Base-by-base conservation (phyloP, 2,113 vertebrate genomes). In the Synchiropus splendidus region DNA sequence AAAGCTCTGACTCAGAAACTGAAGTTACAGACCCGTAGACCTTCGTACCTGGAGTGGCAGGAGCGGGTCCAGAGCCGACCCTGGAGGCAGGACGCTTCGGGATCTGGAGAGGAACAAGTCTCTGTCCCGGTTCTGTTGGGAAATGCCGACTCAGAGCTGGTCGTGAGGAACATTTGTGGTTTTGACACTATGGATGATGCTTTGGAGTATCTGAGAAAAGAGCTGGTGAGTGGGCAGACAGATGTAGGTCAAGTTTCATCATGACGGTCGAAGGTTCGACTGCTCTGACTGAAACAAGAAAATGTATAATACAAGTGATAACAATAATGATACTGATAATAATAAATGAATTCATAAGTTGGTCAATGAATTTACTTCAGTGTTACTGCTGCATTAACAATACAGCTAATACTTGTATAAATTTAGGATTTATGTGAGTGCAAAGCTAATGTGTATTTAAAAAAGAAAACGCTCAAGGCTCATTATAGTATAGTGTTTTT, bases 11-110 rank as follows among this genome's bases (percentile, higher is more conserved):
- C 94, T 0, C 87, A 88, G 54, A 94, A 92, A 67, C 80, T 98
- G 62, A 92, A 89, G 61, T 50, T 98, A 13, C 85, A 98, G 74
- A 97, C 93, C 0, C 83, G 94, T 45, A 74, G 92, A 52, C 91
- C 92, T 0, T 98, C 92, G 0, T 95, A 93, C 35, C 69, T 91
- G 55, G 91, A 95, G 73, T 95, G 92, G 92, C 83, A 90, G 2
- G 89, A 91, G n/a, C 78, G 62, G 4, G 64, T 94, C 0, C 76
- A 84, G 74, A 86, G 84, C 11, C 80, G 75, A 33, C 77, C 85
- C 31, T 94, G 92, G 90, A 36, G 8, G 16, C 63, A 72, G 0
- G 33, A 5, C 9, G 14, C 56, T 27, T 11, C 45, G 1, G 64
- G 36, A 38, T 9, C 67, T 1, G 67, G 14, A 3, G 63, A 31